These are phyloP conservation scores for Pangasius macronema DNA, from an alignment of 2,797 vertebrate genomes.

Conservation along the genomic window DNA sequence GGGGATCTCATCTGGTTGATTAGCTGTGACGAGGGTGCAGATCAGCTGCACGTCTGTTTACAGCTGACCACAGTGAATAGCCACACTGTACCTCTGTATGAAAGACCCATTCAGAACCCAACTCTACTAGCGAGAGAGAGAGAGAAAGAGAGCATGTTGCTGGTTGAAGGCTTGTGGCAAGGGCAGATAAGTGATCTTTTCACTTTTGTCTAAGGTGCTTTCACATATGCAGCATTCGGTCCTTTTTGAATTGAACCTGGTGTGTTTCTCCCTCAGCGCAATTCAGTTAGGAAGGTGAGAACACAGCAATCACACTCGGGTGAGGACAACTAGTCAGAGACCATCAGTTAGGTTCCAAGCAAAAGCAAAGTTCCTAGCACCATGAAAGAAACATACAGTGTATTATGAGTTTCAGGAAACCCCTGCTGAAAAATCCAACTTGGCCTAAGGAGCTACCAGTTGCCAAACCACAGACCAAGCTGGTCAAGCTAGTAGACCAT, in stretches of 20 bases:
- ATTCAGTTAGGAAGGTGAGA: background rate
- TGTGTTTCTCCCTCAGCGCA: background rate
- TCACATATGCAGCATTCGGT: background rate
- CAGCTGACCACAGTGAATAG: conserved; percentile 61
- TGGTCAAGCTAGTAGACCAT: conserved; percentile 20
- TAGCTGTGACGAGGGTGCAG: conserved; percentile 57
- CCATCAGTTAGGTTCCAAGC: background rate
- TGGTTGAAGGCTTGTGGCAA: conserved; percentile 42
- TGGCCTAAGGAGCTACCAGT: background rate
- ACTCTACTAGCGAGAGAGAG: conserved; percentile 29
- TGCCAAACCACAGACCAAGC: conserved; percentile 5
- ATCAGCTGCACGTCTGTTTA: conserved; percentile 57
- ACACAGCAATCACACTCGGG: background rate
- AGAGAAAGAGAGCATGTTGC: conserved; percentile 40
- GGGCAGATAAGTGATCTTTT: conserved; percentile 61
- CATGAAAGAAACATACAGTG: background rate
- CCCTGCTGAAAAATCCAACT: background rate
- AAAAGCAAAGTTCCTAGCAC: too few relatives aligned
- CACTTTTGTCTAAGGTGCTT: conserved; percentile 52
- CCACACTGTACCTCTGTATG: conserved; percentile 67
- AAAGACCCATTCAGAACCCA: conserved; percentile 67
- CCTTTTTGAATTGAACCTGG: background rate
- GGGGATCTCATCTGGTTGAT: conserved; percentile 56
- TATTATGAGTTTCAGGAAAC: background rate
- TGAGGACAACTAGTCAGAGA: background rate